A percentile compares a stretch with the other conserved stretches of the same genome.
Conservation (phyloP, 1,140 invertebrate species). For the Patella vulgata region DNA sequence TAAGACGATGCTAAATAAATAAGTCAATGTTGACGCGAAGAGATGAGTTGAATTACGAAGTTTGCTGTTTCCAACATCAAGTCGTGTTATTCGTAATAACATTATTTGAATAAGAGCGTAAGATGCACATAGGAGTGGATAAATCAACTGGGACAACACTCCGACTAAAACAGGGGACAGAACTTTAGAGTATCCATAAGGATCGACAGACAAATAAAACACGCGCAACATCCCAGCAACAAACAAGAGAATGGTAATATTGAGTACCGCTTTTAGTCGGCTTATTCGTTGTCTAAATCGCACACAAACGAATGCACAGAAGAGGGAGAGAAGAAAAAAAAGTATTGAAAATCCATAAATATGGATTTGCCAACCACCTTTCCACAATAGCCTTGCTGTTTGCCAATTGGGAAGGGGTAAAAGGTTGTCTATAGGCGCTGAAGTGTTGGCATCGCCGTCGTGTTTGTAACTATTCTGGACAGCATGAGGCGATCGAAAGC, state of each 20-base stretch:
- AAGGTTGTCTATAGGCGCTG: neutral
- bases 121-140: slow-evolving; percentile 25
- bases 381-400: slow-evolving; percentile 12
- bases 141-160: slow-evolving; percentile 20
- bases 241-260: slow-evolving; percentile 15
- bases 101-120: slow-evolving; percentile 29
- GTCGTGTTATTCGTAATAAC: slow-evolving; percentile 21
- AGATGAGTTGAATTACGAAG: slow-evolving; percentile 19
- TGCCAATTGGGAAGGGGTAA: slow-evolving; percentile 24
- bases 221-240: slow-evolving; percentile 13
- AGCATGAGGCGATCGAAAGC: too few species aligned
- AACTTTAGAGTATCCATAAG: slow-evolving; percentile 16
- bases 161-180: slow-evolving; percentile 20
- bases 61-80: slow-evolving; percentile 24
- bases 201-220: slow-evolving; percentile 17
- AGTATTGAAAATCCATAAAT: slow-evolving; percentile 19
- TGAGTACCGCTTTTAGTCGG: slow-evolving; percentile 16
- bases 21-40: slow-evolving; percentile 17
- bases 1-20: slow-evolving; percentile 23
- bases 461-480: too few species aligned
- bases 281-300: slow-evolving; percentile 11
- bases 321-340: slow-evolving; percentile 13
- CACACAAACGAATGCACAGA: slow-evolving; percentile 10
- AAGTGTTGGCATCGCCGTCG: neutral
- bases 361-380: slow-evolving; percentile 15